Evolutionary conservation across 2,797 vertebrate genomes (phyloP).

Genomic region (Cyclura pinguis): DNA sequence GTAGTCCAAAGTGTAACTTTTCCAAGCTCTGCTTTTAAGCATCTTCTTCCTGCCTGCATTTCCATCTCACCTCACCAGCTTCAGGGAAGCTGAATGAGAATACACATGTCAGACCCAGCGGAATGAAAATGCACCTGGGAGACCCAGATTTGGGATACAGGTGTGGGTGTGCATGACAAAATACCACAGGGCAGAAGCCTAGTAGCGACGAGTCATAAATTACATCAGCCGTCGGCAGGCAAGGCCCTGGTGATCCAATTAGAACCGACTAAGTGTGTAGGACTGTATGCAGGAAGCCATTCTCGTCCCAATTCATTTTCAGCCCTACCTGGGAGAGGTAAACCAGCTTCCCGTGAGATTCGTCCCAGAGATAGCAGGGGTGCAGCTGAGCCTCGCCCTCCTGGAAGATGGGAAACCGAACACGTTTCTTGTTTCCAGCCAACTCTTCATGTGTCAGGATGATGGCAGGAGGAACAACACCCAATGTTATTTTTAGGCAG

Average conservation of each 20-base stretch:
- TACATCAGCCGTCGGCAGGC: neutral
- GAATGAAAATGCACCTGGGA: neutral
- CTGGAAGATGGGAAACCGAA: constrained; percentile 32
- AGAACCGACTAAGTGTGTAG: neutral
- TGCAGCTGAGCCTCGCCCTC: neutral
- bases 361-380: constrained; percentile 2
- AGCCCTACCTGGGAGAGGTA: neutral
- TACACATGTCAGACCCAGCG: too few species aligned
- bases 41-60: too few species aligned
- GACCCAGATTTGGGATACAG: neutral
- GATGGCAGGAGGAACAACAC: neutral
- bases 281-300: neutral
- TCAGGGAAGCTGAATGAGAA: neutral
- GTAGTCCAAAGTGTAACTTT: too few species aligned
- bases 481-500: neutral
- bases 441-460: neutral
- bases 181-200: too few species aligned
- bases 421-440: constrained; percentile 21
- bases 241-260: neutral
- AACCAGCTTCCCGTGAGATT: neutral
- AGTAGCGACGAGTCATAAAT: neutral
- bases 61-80: too few species aligned
- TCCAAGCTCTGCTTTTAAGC: too few species aligned
- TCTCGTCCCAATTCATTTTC: too few species aligned
- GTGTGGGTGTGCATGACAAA: too few species aligned